These are phyloP conservation scores for Actinemys pallida DNA, from an alignment of 2,113 vertebrate genomes.

Conservation along the genomic window DNA sequence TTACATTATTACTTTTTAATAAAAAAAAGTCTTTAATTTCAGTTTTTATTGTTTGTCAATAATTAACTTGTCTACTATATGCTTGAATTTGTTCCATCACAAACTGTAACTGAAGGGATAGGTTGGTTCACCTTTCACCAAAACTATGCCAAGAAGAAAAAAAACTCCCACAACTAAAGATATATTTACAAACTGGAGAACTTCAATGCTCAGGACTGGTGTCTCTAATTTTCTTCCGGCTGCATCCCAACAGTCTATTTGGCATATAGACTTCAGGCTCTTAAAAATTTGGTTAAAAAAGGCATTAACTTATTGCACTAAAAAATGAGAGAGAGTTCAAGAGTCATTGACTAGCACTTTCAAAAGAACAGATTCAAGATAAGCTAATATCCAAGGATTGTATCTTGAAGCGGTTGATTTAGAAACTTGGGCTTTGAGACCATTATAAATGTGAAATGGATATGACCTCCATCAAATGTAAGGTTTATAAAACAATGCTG, in stretches of 20 bases:
- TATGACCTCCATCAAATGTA: not conserved
- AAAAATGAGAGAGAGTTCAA: not conserved
- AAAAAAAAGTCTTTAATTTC: not conserved
- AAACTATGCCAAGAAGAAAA: not conserved
- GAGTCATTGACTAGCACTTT: not conserved
- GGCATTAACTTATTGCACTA: not conserved
- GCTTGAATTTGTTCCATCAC: not conserved
- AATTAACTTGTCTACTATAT: not conserved
- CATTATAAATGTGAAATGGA: not conserved
- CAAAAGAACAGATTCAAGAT: not conserved
- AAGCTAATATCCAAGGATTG: not conserved
- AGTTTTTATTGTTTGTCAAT: not conserved
- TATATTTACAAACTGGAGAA: not conserved
- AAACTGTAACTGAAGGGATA: not conserved
- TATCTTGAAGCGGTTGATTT: not conserved
- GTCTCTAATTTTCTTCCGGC: not conserved
- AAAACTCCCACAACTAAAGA: not conserved
- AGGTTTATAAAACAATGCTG: not conserved
- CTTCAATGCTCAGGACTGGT: not conserved
- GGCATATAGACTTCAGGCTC: not conserved
- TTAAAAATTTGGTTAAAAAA: not conserved
- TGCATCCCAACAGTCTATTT: not conserved
- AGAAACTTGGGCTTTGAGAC: not conserved
- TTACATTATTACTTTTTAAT: too few relatives aligned
- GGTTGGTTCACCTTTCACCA: not conserved